Evolutionary conservation across 2,797 vertebrate genomes (phyloP), one percentile per base, ranked within the genome.

Genomic region (Cephalopachus bancanus): DNA sequence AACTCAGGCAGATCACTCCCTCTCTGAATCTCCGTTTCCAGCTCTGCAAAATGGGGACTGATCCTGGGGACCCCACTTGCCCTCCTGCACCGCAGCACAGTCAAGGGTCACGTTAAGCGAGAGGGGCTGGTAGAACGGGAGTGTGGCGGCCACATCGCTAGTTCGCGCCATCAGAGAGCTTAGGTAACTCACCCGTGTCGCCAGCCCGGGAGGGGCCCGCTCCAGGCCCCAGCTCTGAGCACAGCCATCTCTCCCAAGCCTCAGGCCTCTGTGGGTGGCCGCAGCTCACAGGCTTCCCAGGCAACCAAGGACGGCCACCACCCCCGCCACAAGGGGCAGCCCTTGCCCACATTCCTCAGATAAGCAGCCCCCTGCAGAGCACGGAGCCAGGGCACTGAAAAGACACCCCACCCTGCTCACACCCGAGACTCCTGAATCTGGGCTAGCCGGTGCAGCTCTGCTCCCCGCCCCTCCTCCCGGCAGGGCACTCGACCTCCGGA

Each of bases 301-400:
- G 64, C 55, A 84, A 65, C 15, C 1, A 2, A 60, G 53, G 79
- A 72, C 3, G 28, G 62, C 65, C 49, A 28, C 80, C 60, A 20
- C 51, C 76, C 86, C 83, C 83, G 16, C 26, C 14, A 26, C 76
- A 89, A 94, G 83, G 96, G 93, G 97, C 93, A 97, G 89, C 86
- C 76, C 83, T 93, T 19, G 78, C 94, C 97, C 93, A 96, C 97
- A 98, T 98, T 98, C 98, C 98, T 98, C 95, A 98, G 98, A 98
- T 98, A 98, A 98, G 97, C 94, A 85, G 96, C 97, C 98, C 98
- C 92, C 51, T 97, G 96, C 53, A 53, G 64, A 78, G 15, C 57
- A 19, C 57, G 76, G 78, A 89, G 57, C 72, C 71, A 94, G 91
- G 8, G 24, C 75, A 65, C 2, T 62, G 72, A 92, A 91, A 72